A percentile compares a stretch with the other conserved stretches of the same genome.
These are phyloP conservation scores for Alfaro cultratus DNA, from an alignment of 2,797 vertebrate species.

Conservation along the genomic window DNA sequence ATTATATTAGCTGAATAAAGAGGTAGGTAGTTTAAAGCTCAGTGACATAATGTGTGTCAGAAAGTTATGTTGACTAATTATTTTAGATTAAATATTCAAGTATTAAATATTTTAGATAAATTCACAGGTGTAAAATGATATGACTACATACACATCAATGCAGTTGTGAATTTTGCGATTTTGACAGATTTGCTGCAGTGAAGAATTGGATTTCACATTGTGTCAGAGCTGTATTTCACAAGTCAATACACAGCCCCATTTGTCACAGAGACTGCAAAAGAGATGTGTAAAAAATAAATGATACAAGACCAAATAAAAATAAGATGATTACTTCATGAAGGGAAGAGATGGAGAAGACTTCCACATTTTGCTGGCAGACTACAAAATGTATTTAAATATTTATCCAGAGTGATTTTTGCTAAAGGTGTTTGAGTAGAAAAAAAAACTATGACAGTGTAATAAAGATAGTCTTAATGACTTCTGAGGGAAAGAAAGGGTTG, in stretches of 20 bases:
- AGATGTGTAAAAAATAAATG: constrained; percentile 27
- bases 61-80: constrained; percentile 10
- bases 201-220: constrained; percentile 53
- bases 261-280: constrained; percentile 25
- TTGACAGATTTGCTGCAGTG: constrained; percentile 33
- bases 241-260: constrained; percentile 45
- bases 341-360: neutral
- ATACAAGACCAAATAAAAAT: constrained; percentile 20
- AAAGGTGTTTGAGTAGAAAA: constrained; percentile 7
- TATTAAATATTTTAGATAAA: too few relatives aligned
- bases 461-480: constrained; percentile 16
- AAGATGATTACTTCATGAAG: constrained; percentile 24
- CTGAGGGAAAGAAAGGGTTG: neutral
- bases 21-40: too few relatives aligned
- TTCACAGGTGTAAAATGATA: neutral
- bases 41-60: constrained; percentile 3
- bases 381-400: neutral
- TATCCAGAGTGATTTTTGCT: constrained; percentile 6
- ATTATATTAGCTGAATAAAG: neutral
- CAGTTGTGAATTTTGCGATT: constrained; percentile 20
- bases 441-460: neutral
- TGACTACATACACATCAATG: neutral
- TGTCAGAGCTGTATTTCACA: constrained; percentile 43
- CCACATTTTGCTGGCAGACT: constrained; percentile 1
- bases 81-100: constrained; percentile 24